Percentiles rank a stretch among this genome's conserved stretches.
Evolutionary conservation across 1,140 invertebrate genomes (phyloP).

Genomic region (Temnothorax longispinosus): DNA sequence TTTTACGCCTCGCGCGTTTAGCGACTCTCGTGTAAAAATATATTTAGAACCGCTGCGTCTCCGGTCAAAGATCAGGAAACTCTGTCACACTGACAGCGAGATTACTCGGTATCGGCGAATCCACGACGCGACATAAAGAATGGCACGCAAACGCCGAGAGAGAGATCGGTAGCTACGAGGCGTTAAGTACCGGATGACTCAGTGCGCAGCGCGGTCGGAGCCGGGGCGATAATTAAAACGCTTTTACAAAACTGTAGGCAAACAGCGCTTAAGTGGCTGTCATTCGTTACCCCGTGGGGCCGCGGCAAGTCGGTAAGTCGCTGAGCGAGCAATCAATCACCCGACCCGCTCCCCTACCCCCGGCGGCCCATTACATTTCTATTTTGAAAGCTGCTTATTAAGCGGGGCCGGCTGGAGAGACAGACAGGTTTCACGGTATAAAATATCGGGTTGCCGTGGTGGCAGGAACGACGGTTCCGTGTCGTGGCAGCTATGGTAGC

Average conservation of each 20-base stretch:
- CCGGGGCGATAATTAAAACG: conserved; percentile 84
- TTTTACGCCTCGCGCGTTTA: too few species aligned
- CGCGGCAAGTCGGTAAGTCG: conserved; percentile 85
- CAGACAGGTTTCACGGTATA: conserved; percentile 86
- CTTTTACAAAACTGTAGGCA: conserved; percentile 86
- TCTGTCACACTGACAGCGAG: neutral
- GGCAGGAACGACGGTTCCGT: conserved; percentile 73
- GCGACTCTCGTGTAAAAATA: neutral
- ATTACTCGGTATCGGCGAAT: conserved; percentile 2
- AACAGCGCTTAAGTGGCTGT: conserved; percentile 86
- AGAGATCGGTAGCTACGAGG: conserved; percentile 60
- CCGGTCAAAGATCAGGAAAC: neutral
- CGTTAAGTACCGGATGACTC: conserved; percentile 70
- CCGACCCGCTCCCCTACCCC: conserved; percentile 75
- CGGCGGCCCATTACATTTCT: conserved; percentile 85
- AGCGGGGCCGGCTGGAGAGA: conserved; percentile 84
- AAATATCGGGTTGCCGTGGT: conserved; percentile 85
- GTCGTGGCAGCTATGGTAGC: conserved; percentile 70
- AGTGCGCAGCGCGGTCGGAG: conserved; percentile 61
- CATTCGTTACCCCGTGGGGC: conserved; percentile 83
- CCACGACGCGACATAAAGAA: neutral
- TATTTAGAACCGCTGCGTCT: neutral
- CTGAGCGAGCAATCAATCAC: conserved; percentile 86
- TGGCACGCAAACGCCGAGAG: conserved; percentile 31
- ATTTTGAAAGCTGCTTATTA: conserved; percentile 87